phyloP scores from a whole-genome alignment of 2,113 vertebrate genomes.

The Salvelinus fontinalis region DNA sequence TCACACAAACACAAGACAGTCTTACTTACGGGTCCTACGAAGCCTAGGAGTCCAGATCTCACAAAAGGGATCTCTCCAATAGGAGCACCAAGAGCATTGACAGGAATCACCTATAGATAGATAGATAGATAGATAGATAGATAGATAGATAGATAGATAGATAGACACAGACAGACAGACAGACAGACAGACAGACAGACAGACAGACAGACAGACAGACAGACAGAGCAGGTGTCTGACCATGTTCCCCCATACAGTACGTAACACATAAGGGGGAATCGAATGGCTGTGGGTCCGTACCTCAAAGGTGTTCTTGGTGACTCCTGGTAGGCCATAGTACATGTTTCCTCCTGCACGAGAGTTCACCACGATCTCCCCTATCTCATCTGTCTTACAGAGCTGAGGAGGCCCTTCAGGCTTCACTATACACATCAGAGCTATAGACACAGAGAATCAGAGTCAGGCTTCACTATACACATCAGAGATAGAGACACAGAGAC shows the following conservation, averaged over 20 bases:
- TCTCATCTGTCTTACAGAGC: conserved; percentile 95
- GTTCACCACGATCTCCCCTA: conserved; percentile 96
- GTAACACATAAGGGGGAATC: background rate
- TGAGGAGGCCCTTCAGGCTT: conserved; percentile 90
- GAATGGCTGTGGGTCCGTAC: conserved; percentile 55
- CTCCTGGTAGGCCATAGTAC: conserved; percentile 92
- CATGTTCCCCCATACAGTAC: too few species aligned
- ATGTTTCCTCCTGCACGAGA: conserved; percentile 90
- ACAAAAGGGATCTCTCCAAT: conserved; percentile 94
- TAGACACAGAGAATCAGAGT: background rate
- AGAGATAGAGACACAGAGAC: conserved; percentile 71
- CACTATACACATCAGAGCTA: conserved; percentile 95
- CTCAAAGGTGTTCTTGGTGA: conserved; percentile 98
- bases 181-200: too few species aligned
- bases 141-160: too few species aligned
- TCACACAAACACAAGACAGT: background rate
- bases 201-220: too few species aligned
- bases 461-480: conserved; percentile 81
- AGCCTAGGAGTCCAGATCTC: conserved; percentile 91
- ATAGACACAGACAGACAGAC: too few species aligned
- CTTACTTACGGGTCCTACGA: conserved; percentile 90
- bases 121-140: background rate
- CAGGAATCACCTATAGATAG: conserved; percentile 86
- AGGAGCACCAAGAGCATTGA: conserved; percentile 84
- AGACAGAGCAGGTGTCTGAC: too few species aligned